phyloP scores from a whole-genome alignment of 1,140 invertebrate species.

The Phortica variegata region DNA sequence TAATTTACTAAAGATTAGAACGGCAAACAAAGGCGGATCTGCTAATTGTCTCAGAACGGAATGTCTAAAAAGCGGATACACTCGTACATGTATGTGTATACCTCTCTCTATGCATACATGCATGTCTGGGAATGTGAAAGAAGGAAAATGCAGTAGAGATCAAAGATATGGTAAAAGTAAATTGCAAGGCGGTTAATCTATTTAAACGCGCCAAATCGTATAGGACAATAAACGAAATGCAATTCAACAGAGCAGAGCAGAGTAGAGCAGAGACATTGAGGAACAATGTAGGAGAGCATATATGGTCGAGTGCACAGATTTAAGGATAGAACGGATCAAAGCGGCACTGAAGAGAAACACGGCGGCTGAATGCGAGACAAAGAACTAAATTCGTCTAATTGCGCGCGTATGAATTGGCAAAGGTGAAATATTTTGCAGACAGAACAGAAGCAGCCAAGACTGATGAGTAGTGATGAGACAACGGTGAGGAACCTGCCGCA shows the following conservation, averaged over 20 bases:
- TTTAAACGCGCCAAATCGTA: conserved; percentile 54
- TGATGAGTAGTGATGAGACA: too few relatives aligned
- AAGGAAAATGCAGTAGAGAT: conserved; percentile 13
- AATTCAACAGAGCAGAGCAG: conserved; percentile 27
- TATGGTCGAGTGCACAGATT: conserved; percentile 51
- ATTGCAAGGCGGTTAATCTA: conserved; percentile 56
- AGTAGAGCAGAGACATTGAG: conserved; percentile 4
- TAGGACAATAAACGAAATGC: too few relatives aligned
- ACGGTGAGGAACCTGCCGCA: conserved; percentile 22
- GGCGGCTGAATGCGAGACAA: conserved; percentile 30
- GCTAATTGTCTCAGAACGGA: conserved; percentile 34
- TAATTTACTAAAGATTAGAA: conserved; percentile 56
- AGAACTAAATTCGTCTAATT: conserved; percentile 48
- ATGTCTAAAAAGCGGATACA: conserved; percentile 16
- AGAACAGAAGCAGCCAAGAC: too few relatives aligned
- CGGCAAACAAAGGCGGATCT: conserved; percentile 45
- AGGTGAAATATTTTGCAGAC: not conserved
- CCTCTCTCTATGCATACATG: not conserved
- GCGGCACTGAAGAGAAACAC: conserved; percentile 23
- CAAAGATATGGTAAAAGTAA: conserved; percentile 40
- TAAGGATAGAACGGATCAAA: conserved; percentile 49
- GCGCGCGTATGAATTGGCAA: conserved; percentile 34
- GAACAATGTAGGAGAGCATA: conserved; percentile 7
- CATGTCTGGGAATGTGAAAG: conserved; percentile 14
- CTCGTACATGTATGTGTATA: conserved; percentile 1